Conservation (phyloP, 2,113 vertebrate species). For the Tupaia tana region DNA sequence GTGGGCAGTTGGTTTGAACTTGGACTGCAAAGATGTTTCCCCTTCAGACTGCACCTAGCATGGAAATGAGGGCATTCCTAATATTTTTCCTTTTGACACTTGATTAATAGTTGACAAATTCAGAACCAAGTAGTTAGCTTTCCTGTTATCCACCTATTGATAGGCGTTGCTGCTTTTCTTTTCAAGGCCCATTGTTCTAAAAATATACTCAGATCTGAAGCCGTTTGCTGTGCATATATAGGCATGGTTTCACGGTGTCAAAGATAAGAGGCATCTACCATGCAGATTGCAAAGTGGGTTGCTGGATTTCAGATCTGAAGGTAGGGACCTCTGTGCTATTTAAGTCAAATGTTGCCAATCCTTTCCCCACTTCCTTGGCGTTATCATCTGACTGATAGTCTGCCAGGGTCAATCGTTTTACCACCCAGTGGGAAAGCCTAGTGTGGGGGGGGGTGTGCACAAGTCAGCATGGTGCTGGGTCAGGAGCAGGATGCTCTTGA, state of each 20-base stretch:
- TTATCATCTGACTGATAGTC: slow-evolving; percentile 61
- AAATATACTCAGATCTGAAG: slow-evolving; percentile 73
- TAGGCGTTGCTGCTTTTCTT: slow-evolving; percentile 71
- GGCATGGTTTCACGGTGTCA: slow-evolving; percentile 68
- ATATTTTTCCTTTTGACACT: slow-evolving; percentile 68
- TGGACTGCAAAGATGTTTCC: slow-evolving; percentile 29
- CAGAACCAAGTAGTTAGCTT: slow-evolving; percentile 76
- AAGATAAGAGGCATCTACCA: slow-evolving; percentile 79
- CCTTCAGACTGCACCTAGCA: neutral
- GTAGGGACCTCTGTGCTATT: slow-evolving; percentile 42
- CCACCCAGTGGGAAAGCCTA: neutral
- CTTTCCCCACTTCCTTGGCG: slow-evolving; percentile 43
- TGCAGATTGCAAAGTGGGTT: slow-evolving; percentile 71
- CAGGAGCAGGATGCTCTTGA: neutral
- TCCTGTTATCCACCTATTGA: slow-evolving; percentile 76
- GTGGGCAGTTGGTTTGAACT: slow-evolving; percentile 43
- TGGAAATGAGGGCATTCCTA: slow-evolving; percentile 59
- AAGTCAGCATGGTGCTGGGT: fast-evolving
- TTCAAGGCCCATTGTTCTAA: slow-evolving; percentile 77
- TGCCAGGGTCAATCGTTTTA: slow-evolving; percentile 56
- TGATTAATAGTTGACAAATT: slow-evolving; percentile 78
- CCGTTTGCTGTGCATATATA: slow-evolving; percentile 60
- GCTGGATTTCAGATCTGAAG: slow-evolving; percentile 62
- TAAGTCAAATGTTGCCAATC: slow-evolving; percentile 35
- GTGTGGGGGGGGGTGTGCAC: fast-evolving